Conservation (phyloP, 2,113 vertebrate genomes). For the Platysteira castanea region DNA sequence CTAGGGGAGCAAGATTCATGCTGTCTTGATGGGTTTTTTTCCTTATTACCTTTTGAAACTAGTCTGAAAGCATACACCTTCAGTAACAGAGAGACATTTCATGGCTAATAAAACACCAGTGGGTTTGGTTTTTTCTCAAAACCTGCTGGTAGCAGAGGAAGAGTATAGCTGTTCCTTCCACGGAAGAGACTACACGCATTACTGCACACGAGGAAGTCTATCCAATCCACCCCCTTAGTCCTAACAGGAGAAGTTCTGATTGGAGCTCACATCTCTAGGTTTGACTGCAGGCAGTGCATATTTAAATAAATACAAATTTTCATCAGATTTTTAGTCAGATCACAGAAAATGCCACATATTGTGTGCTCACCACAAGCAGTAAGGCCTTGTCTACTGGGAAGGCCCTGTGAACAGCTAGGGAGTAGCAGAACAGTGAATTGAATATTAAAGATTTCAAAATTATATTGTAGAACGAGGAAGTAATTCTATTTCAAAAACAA, state of each 20-base stretch:
- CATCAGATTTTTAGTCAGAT: background rate
- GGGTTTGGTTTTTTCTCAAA: background rate
- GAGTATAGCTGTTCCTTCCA: accelerated
- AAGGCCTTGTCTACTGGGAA: background rate
- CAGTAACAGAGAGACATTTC: background rate
- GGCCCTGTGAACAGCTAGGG: background rate
- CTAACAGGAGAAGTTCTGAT: background rate
- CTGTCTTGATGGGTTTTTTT: background rate
- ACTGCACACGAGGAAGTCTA: background rate
- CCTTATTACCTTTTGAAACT: background rate
- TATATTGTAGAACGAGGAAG: background rate
- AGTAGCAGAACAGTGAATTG: background rate
- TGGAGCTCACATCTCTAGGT: background rate
- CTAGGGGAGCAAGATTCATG: background rate
- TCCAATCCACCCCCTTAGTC: background rate
- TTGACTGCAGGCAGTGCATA: background rate
- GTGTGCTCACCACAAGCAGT: background rate
- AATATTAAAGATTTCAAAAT: background rate
- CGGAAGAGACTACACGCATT: accelerated
- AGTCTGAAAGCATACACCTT: background rate
- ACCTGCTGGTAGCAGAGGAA: background rate
- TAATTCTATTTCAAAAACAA: background rate
- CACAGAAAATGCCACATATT: background rate
- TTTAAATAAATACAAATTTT: background rate
- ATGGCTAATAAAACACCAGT: background rate